Base-by-base conservation (phyloP, 2,888 invertebrate genomes). In the Ophion obscuratus region DNA sequence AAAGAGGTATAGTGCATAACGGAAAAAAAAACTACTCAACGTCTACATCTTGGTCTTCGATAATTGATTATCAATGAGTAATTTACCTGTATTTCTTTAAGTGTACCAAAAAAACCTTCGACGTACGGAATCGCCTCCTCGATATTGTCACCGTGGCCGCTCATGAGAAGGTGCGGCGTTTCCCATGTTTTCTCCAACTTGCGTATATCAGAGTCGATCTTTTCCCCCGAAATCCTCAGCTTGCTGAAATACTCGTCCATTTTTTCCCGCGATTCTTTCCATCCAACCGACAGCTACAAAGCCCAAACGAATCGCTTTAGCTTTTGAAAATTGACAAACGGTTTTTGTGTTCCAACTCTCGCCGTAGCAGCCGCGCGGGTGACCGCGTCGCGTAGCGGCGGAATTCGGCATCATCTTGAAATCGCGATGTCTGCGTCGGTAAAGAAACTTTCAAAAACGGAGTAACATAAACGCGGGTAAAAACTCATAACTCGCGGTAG, bases 141-240 rank as follows among this genome's bases (percentile, higher is more conserved):
- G 40, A 62, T n/a, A 62, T 71, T 71, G 9, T 66, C 66, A 17
- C 85, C 78, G 66, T 75, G 73, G 73, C 85, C 81, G 11, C 83
- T 53, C 10, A 87, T 81, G 0, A 85, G 44, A 47, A 31, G 31
- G 31, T 81, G 81, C 36, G 87, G 87, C 40, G 70, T 66, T 44
- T 75, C 75, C 83, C 83, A 85, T 4, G 67, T 83, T 79, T 83
- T 83, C 10, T 78, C 80, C 53, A 87, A 71, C 61, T 81, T 61
- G 57, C 81, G 31, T 44, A 74, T 78, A 10, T 75, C 70, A 20
- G 59, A 10, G 27, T 87, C 87, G 27, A 85, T 74, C 10, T 36
- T 70, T 66, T 64, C 31, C 6, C 64, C 36, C 20, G 70, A 79
- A 59, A n/a, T 75, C 31, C 64, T 70, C 7, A 85, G 70, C 7